A percentile compares a stretch with the other conserved stretches of the same genome.
phyloP scores from a whole-genome alignment of 2,113 vertebrate species.

The Melanocharis versteri region DNA sequence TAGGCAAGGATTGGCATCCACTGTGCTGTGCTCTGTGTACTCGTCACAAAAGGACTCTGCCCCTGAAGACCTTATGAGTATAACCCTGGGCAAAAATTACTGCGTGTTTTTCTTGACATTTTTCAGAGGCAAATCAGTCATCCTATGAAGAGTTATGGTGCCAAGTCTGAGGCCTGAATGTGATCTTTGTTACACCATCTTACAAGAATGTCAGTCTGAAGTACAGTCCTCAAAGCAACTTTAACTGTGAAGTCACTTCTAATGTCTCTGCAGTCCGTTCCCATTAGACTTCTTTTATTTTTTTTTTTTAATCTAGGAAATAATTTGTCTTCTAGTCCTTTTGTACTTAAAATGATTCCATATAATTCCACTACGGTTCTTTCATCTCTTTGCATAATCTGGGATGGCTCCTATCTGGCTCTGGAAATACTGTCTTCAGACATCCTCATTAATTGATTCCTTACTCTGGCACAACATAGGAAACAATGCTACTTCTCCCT shows the following conservation, averaged over 20 bases:
- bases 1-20: not conserved
- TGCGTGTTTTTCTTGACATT: not conserved
- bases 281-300: not conserved
- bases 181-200: constrained; percentile 29
- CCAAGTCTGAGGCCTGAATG: constrained; percentile 13
- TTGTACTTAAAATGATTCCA: constrained; percentile 10
- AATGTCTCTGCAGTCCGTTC: not conserved
- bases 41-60: not conserved
- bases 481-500: not conserved
- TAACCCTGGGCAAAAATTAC: constrained; percentile 25
- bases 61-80: not conserved
- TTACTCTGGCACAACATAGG: not conserved
- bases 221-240: not conserved
- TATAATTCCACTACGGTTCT: not conserved
- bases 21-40: not conserved
- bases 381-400: constrained; percentile 29
- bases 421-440: constrained; percentile 32
- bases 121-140: not conserved
- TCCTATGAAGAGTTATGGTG: not conserved
- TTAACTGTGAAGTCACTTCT: not conserved
- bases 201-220: constrained; percentile 22
- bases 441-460: constrained; percentile 55
- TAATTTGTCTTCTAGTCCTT: constrained; percentile 24
- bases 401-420: constrained; percentile 41
- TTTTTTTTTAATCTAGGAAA: not conserved